Conservation (phyloP, 1,140 invertebrate genomes). For the Parasteatoda tepidariorum region DNA sequence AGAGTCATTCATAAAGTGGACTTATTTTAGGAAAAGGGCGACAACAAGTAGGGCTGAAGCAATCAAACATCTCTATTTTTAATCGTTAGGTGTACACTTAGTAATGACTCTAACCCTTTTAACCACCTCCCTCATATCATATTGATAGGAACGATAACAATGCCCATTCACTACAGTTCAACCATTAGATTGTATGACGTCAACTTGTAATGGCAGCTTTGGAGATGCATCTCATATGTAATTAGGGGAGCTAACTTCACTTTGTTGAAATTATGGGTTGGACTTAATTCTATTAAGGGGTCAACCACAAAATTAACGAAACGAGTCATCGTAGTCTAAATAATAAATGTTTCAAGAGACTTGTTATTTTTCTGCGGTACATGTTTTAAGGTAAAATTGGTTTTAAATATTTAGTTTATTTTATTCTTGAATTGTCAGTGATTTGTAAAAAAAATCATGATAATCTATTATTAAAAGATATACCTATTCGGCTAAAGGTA, state of each 20-base stretch:
- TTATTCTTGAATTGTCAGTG: no score
- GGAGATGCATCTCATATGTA: slow-evolving; percentile 13
- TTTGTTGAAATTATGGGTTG: slow-evolving; percentile 49
- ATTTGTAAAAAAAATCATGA: no score
- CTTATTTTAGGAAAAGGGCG: no score
- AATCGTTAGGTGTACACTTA: slow-evolving; percentile 17
- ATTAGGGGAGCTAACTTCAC: slow-evolving; percentile 45
- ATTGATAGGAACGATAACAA: slow-evolving; percentile 5
- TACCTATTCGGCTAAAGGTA: no score
- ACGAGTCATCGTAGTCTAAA: neutral
- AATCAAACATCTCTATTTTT: slow-evolving; percentile 23
- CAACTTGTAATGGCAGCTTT: slow-evolving; percentile 34
- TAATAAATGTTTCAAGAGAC: neutral
- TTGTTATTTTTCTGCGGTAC: neutral
- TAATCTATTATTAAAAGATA: no score
- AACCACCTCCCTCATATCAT: neutral
- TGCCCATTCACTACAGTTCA: neutral
- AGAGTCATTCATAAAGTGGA: no score
- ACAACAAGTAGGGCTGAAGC: neutral
- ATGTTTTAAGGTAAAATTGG: no score
- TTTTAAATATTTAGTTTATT: no score
- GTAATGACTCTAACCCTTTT: neutral
- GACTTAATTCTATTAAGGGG: slow-evolving; percentile 8
- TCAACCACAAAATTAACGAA: neutral
- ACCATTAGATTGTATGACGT: slow-evolving; percentile 30